These are phyloP conservation scores for Brachyrhaphis roseni DNA, from an alignment of 2,797 vertebrate species.

Conservation along the genomic window DNA sequence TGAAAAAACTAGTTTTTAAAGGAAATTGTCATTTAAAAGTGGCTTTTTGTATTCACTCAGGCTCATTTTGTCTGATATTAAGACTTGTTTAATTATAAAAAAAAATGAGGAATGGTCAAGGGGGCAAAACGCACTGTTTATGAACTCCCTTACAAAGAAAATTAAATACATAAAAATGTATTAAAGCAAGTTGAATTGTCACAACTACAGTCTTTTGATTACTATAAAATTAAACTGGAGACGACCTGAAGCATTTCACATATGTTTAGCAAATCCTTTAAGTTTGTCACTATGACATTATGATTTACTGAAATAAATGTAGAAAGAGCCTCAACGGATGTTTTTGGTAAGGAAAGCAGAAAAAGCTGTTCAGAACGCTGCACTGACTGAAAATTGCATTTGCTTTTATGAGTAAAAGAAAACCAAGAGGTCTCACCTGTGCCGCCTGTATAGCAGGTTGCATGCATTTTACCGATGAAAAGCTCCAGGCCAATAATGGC, in stretches of 20 bases:
- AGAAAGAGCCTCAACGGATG: background rate
- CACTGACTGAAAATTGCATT: background rate
- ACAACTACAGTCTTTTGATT: background rate
- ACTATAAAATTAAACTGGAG: background rate
- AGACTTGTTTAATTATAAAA: background rate
- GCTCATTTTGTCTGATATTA: background rate
- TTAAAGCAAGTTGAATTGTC: background rate
- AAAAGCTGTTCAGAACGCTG: background rate
- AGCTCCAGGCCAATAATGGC: constrained; percentile 99
- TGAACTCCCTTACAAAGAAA: background rate
- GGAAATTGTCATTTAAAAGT: background rate
- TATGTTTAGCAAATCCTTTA: background rate
- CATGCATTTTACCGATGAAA: constrained; percentile 99
- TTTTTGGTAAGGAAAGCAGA: background rate
- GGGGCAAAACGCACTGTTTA: background rate
- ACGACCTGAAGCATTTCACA: background rate
- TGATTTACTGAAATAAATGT: too few species aligned
- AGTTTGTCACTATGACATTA: background rate
- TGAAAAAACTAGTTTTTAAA: background rate
- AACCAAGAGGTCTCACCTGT: constrained; percentile 80
- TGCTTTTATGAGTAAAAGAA: constrained; percentile 1
- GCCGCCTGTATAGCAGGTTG: constrained; percentile 91
- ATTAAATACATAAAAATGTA: background rate
- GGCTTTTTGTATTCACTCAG: background rate
- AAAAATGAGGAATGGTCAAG: background rate